Evolutionary conservation across 2,888 invertebrate species (phyloP), one percentile per base, ranked within the genome.

Genomic region (Eumacrocentrus americanus): DNA sequence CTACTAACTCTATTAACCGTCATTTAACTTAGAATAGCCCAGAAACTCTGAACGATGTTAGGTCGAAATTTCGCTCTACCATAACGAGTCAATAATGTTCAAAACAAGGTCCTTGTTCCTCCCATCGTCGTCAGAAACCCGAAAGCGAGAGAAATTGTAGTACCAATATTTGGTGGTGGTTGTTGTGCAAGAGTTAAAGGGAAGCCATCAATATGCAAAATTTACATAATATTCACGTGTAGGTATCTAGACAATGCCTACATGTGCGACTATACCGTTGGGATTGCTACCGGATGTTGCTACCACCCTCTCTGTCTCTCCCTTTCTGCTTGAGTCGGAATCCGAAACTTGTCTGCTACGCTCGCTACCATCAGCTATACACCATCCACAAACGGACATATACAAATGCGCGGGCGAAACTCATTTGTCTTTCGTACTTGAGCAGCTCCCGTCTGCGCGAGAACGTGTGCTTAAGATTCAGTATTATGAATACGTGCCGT

Each of bases 381-480:
- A n/a, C n/a, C n/a, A n/a, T 23, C 9, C 29, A 22, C 29, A 11
- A 46, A 25, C 40, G 40, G 66, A 64, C 66, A 60, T 62, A 56
- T 62, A 66, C 62, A 66, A 66, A 66, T 66, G 62, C 54, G 50
- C 60, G 61, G 60, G 66, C 54, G 61, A 66, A 58, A 66, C 62
- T 62, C 66, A 64, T 66, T 64, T 61, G 66, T 66, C 64, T 64
- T 65, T 63, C 57, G 63, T 63, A 61, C 61, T 63, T 58, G 56
- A 50, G 56, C 53, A 60, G 59, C 37, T 59, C 35, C 52, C 62
- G 60, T 64, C 38, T 60, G 20, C 22, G 34, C 20, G 3, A 18
- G 11, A 58, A 57, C 58, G 58, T 62, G 60, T 66, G 61, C 58
- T 66, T 64, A 62, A 62, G 63, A 66, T 64, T 62, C 53, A 55